Evolutionary conservation across 2,888 invertebrate genomes (phyloP), one percentile per base, ranked within the genome.

Genomic region (Geotrupes spiniger): DNA sequence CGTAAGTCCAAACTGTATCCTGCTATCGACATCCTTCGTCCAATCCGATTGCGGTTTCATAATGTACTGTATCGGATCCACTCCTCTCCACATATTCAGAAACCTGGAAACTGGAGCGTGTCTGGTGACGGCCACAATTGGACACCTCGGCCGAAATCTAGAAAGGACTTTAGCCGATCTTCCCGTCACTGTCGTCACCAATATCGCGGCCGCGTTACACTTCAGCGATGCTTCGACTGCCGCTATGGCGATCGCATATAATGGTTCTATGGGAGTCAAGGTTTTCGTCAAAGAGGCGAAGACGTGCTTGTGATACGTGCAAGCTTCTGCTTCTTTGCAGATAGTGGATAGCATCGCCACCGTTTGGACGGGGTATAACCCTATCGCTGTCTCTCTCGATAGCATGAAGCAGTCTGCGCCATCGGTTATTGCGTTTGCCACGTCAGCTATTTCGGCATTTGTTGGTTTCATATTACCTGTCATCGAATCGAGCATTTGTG

Each of bases 401-500:
- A 95, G 78, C 80, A 94, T 84, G 42, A 94, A 83, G 61, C 92
- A 92, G 71, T 94, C 94, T 29, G 85, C 87, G 3, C 94, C 94
- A 72, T 95, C 94, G 14, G 93, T 75, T 31, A 96, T 84, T 8
- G 92, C 85, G 72, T 94, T 94, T 14, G 92, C 93, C n/a, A 95
- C 90, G 69, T 94, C 93, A 12, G 87, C 83, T n/a, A 84, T 80
- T 73, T 90, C 89, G 9, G 89, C 85, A 72, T 81, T 82, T 43
- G 84, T 91, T 56, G 84, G 88, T 53, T 80, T 78, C 61, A 80
- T 90, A 73, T 82, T 91, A 73, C 79, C 85, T 58, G 83, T 84
- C 93, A 87, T 93, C 60, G 82, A 91, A 72, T 82, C 91, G 69
- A 81, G 76, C 90, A 88, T 87, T 73, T 85, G 78, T 1, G 88